These are phyloP conservation scores for Dioctria linearis DNA, from an alignment of 2,888 invertebrate species.

Conservation along the genomic window DNA sequence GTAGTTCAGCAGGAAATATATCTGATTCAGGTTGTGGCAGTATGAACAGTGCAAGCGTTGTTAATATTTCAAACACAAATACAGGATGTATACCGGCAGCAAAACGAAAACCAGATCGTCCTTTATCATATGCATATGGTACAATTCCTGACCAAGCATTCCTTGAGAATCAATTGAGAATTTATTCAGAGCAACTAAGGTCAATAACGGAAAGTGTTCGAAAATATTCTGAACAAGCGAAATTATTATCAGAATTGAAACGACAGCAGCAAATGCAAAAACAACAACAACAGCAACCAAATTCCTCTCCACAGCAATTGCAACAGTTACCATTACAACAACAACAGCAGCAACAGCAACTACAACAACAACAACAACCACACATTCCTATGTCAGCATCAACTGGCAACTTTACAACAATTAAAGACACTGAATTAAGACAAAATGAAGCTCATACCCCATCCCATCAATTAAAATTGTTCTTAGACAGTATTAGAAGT, in stretches of 20 bases:
- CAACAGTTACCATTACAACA: slow-evolving; percentile 22
- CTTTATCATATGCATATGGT: slow-evolving; percentile 69
- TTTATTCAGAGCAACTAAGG: slow-evolving; percentile 69
- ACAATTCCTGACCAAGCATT: slow-evolving; percentile 69
- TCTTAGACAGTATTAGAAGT: slow-evolving; percentile 69
- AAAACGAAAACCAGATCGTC: slow-evolving; percentile 65
- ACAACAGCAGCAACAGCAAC: background rate
- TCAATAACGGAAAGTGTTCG: slow-evolving; percentile 71
- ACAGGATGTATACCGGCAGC: slow-evolving; percentile 47
- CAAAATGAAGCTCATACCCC: slow-evolving; percentile 67
- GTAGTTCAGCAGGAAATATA: slow-evolving; percentile 53
- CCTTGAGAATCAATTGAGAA: slow-evolving; percentile 69
- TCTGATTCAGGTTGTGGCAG: slow-evolving; percentile 52
- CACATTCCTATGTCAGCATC: slow-evolving; percentile 62
- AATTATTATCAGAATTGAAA: slow-evolving; percentile 69
- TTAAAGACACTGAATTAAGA: slow-evolving; percentile 61
- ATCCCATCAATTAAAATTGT: slow-evolving; percentile 68
- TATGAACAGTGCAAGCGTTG: slow-evolving; percentile 34
- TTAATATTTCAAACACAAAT: slow-evolving; percentile 46
- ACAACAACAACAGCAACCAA: slow-evolving; percentile 40
- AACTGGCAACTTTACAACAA: slow-evolving; percentile 64
- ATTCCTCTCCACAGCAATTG: background rate
- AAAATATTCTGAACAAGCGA: slow-evolving; percentile 71
- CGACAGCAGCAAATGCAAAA: slow-evolving; percentile 67
- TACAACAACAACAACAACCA: slow-evolving; percentile 27